Conservation (phyloP, 2,888 invertebrate genomes). For the Volucella inanis region DNA sequence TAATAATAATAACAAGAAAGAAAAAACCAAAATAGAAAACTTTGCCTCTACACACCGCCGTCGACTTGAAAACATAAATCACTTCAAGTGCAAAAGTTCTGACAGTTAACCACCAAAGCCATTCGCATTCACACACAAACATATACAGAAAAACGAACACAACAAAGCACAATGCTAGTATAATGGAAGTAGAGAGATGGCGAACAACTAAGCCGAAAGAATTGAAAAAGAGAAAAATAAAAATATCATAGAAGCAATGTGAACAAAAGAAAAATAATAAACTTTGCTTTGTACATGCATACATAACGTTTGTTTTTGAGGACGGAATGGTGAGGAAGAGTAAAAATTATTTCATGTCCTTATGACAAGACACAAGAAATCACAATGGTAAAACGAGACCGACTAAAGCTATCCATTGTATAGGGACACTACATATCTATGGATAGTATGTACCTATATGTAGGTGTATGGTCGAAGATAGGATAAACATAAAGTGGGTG, state of each 20-base stretch:
- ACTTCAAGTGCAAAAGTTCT: slow-evolving; percentile 80
- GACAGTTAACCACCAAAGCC: slow-evolving; percentile 78
- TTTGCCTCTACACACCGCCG: slow-evolving; percentile 45
- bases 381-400: slow-evolving; percentile 43
- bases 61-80: slow-evolving; percentile 77
- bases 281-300: slow-evolving; percentile 55
- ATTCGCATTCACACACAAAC: slow-evolving; percentile 67
- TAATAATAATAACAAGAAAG: too few relatives aligned
- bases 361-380: slow-evolving; percentile 72
- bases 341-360: slow-evolving; percentile 72
- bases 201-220: slow-evolving; percentile 61
- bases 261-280: slow-evolving; percentile 71
- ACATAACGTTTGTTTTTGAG: background rate
- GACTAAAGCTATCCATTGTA: slow-evolving; percentile 27
- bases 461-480: slow-evolving; percentile 17
- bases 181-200: slow-evolving; percentile 39
- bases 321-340: slow-evolving; percentile 16
- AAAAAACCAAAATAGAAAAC: slow-evolving; percentile 34
- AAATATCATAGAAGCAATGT: slow-evolving; percentile 31
- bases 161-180: slow-evolving; percentile 27
- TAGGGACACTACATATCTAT: too few relatives aligned
- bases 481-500: slow-evolving; percentile 31
- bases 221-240: slow-evolving; percentile 41
- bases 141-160: slow-evolving; percentile 32
- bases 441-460: too few relatives aligned